Base-by-base conservation (phyloP, 2,797 vertebrate species). In the Miichthys miiuy region DNA sequence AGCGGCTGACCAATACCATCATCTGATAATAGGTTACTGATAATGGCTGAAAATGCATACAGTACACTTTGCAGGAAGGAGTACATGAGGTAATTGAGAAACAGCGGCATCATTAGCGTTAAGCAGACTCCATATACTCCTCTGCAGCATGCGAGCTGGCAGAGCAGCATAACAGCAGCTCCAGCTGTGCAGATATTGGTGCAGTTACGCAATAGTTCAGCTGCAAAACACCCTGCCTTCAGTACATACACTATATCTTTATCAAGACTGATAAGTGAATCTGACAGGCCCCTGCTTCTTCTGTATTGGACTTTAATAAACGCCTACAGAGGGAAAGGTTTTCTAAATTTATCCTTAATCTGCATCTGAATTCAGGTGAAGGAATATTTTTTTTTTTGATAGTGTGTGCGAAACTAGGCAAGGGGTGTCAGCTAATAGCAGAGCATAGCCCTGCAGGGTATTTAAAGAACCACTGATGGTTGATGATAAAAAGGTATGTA, bases 391-490 rank as follows among this genome's bases (percentile, higher is more conserved):
- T 73, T 27, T 16, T 64, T 80, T 73, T 82, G n/a, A 60, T 63
- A 54, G 44, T 48, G 34, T 76, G 51, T 63, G 50, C 54, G 50
- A 23, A 80, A 68, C 21, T 58, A 62, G 60, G 55, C 51, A 34
- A 62, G 21, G 51, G 51, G 58, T 34, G 70, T 38, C 34, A 38
- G 34, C 44, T 61, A 54, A 76, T 64, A 68, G 68, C 54, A 50
- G 73, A 82, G 75, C 20, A 41, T 42, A 72, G 70, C 58, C 68
- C 66, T 42, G 63, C 51, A 2, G 77, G 47, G 20, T 83, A 69
- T 84, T 86, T 88, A 82, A 82, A 85, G 82, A 78, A 70, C 48
- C 71, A 18, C 66, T 51, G 78, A 73, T 18, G 30, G 77, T 25
- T 72, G 74, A 80, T 75, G 34, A 38, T 38, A 38, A 70, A 60